phyloP scores from a whole-genome alignment of 2,113 vertebrate species.

The Perognathus longimembris region DNA sequence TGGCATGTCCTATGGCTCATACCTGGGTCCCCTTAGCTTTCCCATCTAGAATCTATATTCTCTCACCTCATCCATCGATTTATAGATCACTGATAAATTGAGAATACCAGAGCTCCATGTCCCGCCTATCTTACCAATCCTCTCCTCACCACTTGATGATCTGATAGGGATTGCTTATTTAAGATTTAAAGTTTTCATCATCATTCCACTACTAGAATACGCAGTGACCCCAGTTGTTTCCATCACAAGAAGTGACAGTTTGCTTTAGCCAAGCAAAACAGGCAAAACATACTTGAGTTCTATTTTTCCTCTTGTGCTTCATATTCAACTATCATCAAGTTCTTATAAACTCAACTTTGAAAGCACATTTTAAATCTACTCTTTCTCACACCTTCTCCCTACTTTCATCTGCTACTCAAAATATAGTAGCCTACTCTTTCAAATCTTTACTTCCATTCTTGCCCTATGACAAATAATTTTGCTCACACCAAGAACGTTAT shows the following conservation, averaged over 20 bases:
- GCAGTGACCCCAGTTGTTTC: background rate
- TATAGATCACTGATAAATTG: constrained; percentile 12
- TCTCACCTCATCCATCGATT: background rate
- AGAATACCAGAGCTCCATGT: background rate
- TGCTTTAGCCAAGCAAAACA: constrained; percentile 13
- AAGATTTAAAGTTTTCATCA: background rate
- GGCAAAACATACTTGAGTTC: background rate
- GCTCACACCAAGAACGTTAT: background rate
- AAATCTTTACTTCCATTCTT: background rate
- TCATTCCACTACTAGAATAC: background rate
- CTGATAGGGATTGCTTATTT: background rate
- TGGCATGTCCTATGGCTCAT: background rate
- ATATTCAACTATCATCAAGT: background rate
- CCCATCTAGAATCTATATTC: background rate
- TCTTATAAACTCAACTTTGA: constrained; percentile 27
- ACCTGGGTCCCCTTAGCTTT: background rate
- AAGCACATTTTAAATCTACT: background rate
- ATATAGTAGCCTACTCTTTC: background rate
- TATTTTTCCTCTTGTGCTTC: background rate
- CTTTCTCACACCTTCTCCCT: background rate
- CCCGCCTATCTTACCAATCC: background rate
- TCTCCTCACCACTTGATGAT: background rate
- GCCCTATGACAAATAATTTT: background rate
- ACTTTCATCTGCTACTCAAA: background rate
- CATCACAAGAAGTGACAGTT: background rate